Base-by-base conservation (phyloP, 2,888 invertebrate genomes). In the Spisula subtruncata region DNA sequence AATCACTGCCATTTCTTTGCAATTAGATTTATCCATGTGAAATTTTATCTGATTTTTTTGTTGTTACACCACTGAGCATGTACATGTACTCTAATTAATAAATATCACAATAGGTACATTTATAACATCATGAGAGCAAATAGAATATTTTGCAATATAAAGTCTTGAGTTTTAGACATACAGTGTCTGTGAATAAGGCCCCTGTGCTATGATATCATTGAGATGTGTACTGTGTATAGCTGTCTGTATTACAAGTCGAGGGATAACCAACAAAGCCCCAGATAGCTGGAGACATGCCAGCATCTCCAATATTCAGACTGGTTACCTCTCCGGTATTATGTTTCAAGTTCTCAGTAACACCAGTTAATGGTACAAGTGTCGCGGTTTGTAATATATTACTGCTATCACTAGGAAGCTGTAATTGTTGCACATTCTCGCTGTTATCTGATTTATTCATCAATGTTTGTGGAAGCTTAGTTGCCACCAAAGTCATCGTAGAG, bases 241-340 rank as follows among this genome's bases (percentile, higher is more conserved):
- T 91, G 0, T 83, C 60, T 25, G 86, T 25, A 60, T 46, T 87
- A 29, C 81, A 20, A 66, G 85, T 83, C 0, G 89, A 48, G 10
- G 85, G 91, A 54, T 91, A 89, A 25, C 89, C 89, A 32, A 87
- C 81, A 83, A 87, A 88, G 25, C 91, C 88, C 91, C 91, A 91
- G 12, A 91, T 79, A 12, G 86, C 81, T 32, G 87, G 91, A 46
- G 79, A 56, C 32, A 91, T 29, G 20, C 48, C 35, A n/a, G 85
- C 20, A n/a, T 75, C 81, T 35, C 66, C 51, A 1, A 80, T 51
- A n/a, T 79, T 51, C 20, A 18, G 56, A 25, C 35, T 80, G 29
- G 32, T 10, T 32, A 54, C 8, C 1, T 32, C 80, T n/a, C 79
- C 12, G n/a, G n/a, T 32, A 32, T 54, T 75, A 41, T 79, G 75